A percentile compares a stretch with the other conserved stretches of the same genome.
Conservation (phyloP, 2,888 invertebrate genomes). For the Drosophila demipolita region DNA sequence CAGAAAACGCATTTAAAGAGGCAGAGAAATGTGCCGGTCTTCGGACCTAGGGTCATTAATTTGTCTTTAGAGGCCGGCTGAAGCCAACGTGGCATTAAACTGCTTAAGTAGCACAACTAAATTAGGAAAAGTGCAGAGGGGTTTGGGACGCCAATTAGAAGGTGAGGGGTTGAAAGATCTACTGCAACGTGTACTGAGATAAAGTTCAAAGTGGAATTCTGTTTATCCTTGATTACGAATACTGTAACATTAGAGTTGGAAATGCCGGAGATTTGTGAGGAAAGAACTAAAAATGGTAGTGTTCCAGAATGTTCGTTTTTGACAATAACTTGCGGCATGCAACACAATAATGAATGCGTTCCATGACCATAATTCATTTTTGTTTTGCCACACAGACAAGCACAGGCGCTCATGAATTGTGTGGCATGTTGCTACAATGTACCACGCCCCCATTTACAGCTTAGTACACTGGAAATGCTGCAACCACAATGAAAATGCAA, state of each 20-base stretch:
- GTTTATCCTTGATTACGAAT: slow-evolving; percentile 27
- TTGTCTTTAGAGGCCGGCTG: slow-evolving; percentile 64
- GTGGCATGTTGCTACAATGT: slow-evolving; percentile 25
- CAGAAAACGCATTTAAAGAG: slow-evolving; percentile 50
- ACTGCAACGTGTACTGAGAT: slow-evolving; percentile 38
- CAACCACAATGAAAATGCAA: slow-evolving; percentile 27
- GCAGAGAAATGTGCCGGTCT: slow-evolving; percentile 33
- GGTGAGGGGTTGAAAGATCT: slow-evolving; percentile 23
- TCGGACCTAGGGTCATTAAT: slow-evolving; percentile 70
- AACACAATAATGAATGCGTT: slow-evolving; percentile 45
- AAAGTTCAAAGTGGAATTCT: slow-evolving; percentile 54
- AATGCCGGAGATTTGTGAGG: neutral
- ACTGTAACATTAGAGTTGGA: neutral
- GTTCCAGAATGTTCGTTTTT: slow-evolving; percentile 13
- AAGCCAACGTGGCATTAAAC: slow-evolving; percentile 65
- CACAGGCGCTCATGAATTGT: slow-evolving; percentile 27
- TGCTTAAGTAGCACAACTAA: slow-evolving; percentile 77
- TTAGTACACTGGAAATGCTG: slow-evolving; percentile 14
- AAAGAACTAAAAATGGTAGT: neutral
- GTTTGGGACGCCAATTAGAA: slow-evolving; percentile 55
- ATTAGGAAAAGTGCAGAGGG: slow-evolving; percentile 63
- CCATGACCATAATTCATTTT: slow-evolving; percentile 44
- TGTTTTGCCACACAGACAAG: slow-evolving; percentile 15
- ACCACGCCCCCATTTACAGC: slow-evolving; percentile 18
- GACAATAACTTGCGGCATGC: slow-evolving; percentile 14